phyloP scores from a whole-genome alignment of 2,797 vertebrate genomes.

The Lagodon rhomboides region DNA sequence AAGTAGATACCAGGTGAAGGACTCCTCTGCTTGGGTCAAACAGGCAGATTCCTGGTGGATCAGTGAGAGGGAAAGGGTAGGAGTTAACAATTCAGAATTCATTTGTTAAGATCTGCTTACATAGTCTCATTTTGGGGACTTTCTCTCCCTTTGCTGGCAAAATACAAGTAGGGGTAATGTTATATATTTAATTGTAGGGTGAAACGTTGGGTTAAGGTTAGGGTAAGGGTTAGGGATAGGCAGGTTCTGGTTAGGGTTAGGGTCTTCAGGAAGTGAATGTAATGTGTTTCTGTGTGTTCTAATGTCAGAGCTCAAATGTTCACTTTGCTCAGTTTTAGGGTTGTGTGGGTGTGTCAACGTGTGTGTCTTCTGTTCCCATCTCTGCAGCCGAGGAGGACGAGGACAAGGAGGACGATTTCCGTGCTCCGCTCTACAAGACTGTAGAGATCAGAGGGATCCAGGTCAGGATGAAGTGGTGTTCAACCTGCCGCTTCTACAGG shows the following conservation, averaged over 20 bases:
- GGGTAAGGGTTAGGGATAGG: too few species aligned
- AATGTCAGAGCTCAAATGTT: not conserved
- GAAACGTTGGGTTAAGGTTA: too few species aligned
- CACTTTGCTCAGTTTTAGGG: not conserved
- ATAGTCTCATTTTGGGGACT: too few species aligned
- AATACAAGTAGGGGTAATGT: too few species aligned
- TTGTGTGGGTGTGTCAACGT: not conserved
- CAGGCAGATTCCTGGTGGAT: not conserved
- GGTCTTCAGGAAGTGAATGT: too few species aligned
- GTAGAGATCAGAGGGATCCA: slow-evolving; percentile 98
- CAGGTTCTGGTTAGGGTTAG: too few species aligned
- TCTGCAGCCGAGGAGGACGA: slow-evolving; percentile 94
- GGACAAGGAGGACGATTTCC: slow-evolving; percentile 98
- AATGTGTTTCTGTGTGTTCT: not conserved
- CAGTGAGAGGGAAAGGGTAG: not conserved
- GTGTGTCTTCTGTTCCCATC: not conserved
- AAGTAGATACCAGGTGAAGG: not conserved
- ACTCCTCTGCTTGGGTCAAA: not conserved
- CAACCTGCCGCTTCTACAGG: slow-evolving; percentile 97
- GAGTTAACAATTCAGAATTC: not conserved
- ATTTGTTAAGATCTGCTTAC: too few species aligned
- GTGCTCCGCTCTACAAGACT: slow-evolving; percentile 96
- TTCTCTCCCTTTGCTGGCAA: too few species aligned
- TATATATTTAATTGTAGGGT: too few species aligned
- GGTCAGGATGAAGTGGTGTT: slow-evolving; percentile 99